A percentile compares a stretch with the other conserved stretches of the same genome.
phyloP scores from a whole-genome alignment of 2,888 invertebrate genomes.

The Ommatoiulus sabulosus region DNA sequence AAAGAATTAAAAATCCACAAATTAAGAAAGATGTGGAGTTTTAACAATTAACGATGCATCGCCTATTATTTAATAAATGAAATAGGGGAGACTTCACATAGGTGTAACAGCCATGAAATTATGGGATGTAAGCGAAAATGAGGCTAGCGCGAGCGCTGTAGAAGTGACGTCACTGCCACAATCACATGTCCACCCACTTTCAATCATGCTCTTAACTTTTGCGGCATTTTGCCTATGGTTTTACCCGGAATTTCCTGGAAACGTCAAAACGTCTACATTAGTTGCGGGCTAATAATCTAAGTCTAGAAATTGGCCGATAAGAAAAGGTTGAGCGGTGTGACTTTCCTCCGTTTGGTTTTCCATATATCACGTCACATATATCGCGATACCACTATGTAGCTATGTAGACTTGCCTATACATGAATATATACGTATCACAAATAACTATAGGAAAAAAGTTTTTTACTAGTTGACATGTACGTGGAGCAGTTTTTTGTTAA shows the following conservation, averaged over 20 bases:
- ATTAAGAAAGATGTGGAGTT: not conserved
- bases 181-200: not conserved
- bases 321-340: too few relatives aligned
- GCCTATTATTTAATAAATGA: not conserved
- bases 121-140: slow-evolving; percentile 13
- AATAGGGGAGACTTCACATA: not conserved
- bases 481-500: too few relatives aligned
- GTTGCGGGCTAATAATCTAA: not conserved
- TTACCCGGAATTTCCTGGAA: too few relatives aligned
- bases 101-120: not conserved
- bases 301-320: too few relatives aligned
- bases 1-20: not conserved
- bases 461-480: too few relatives aligned
- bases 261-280: not conserved
- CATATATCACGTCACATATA: too few relatives aligned
- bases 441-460: too few relatives aligned
- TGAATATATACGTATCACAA: too few relatives aligned
- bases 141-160: slow-evolving; percentile 24
- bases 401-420: too few relatives aligned
- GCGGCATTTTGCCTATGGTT: not conserved
- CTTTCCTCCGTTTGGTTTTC: too few relatives aligned
- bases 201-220: not conserved
- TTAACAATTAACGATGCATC: not conserved
- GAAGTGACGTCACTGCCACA: slow-evolving; percentile 17
- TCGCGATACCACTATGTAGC: too few relatives aligned